Evolutionary conservation across 2,888 invertebrate species (phyloP).

Genomic region (Phalangium opilio): DNA sequence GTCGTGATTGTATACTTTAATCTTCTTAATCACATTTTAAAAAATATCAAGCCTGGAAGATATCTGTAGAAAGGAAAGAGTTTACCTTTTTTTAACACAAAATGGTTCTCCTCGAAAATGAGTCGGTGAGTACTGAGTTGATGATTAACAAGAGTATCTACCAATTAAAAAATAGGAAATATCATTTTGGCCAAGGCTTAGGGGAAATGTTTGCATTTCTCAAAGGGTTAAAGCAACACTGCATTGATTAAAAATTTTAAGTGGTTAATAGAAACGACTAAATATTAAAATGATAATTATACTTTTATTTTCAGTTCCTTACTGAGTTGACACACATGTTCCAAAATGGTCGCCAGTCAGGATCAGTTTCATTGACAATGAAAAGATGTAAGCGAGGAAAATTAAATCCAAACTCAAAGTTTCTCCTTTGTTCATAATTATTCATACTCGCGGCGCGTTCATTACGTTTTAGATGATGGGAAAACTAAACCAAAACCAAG

Average conservation of each 20-base stretch:
- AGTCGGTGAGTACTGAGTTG: background rate
- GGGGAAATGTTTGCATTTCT: too few relatives aligned
- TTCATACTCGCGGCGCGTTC: background rate
- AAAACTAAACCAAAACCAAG: slow-evolving; percentile 52
- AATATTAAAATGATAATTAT: background rate
- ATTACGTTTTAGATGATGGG: slow-evolving; percentile 46
- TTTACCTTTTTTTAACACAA: too few relatives aligned
- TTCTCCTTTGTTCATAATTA: too few relatives aligned
- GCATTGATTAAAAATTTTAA: too few relatives aligned
- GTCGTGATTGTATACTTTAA: too few relatives aligned
- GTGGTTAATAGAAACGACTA: too few relatives aligned
- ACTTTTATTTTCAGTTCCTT: slow-evolving; percentile 40
- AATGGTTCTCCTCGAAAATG: slow-evolving; percentile 1
- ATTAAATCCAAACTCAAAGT: background rate
- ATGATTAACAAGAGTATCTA: background rate
- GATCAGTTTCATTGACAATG: slow-evolving; percentile 74
- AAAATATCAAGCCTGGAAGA: too few relatives aligned
- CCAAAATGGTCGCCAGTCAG: slow-evolving; percentile 57
- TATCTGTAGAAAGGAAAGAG: too few relatives aligned
- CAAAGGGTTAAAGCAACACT: too few relatives aligned
- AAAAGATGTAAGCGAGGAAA: slow-evolving; percentile 58
- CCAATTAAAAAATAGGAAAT: too few relatives aligned
- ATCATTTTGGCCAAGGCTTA: too few relatives aligned
- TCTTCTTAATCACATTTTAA: too few relatives aligned
- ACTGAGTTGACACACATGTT: slow-evolving; percentile 70